These are phyloP conservation scores for Encarsia formosa DNA, from an alignment of 2,888 invertebrate genomes.

Conservation along the genomic window DNA sequence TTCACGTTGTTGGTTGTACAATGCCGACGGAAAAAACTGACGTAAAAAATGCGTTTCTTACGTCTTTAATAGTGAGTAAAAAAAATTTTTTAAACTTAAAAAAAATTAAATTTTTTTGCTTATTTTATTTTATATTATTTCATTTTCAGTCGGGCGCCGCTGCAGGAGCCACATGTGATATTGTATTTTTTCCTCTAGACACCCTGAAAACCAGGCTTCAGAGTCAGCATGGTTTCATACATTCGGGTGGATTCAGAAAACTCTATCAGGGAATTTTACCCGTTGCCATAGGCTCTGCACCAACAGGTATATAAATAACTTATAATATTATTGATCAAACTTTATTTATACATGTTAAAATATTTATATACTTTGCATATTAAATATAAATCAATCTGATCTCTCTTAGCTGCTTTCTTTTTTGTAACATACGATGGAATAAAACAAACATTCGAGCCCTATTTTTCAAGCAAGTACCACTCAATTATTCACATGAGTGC, in stretches of 20 bases:
- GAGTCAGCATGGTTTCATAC: slow-evolving; percentile 80
- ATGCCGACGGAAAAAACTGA: slow-evolving; percentile 5
- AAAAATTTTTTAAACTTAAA: not conserved
- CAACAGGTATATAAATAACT: slow-evolving; percentile 60
- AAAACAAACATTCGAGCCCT: slow-evolving; percentile 60
- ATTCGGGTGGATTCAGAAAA: slow-evolving; percentile 81
- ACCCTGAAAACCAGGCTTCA: slow-evolving; percentile 95
- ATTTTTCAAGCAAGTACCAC: slow-evolving; percentile 56
- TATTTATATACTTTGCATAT: not conserved
- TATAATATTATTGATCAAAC: slow-evolving; percentile 19
- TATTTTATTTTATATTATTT: slow-evolving; percentile 8
- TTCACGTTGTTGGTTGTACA: too few species aligned
- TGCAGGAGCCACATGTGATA: slow-evolving; percentile 87
- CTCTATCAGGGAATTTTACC: slow-evolving; percentile 79
- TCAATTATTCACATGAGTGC: slow-evolving; percentile 76
- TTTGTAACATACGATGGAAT: slow-evolving; percentile 83
- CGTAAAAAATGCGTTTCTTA: slow-evolving; percentile 35
- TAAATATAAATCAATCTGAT: slow-evolving; percentile 1
- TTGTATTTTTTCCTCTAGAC: slow-evolving; percentile 88
- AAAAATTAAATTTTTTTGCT: not conserved
- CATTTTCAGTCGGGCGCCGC: slow-evolving; percentile 41
- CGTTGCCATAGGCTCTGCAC: slow-evolving; percentile 77
- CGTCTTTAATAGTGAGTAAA: slow-evolving; percentile 39
- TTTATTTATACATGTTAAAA: slow-evolving; percentile 6
- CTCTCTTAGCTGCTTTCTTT: slow-evolving; percentile 72